Percentiles rank a stretch among this genome's conserved stretches.
Conservation (phyloP, 2,888 invertebrate species). For the Andrena praecox region DNA sequence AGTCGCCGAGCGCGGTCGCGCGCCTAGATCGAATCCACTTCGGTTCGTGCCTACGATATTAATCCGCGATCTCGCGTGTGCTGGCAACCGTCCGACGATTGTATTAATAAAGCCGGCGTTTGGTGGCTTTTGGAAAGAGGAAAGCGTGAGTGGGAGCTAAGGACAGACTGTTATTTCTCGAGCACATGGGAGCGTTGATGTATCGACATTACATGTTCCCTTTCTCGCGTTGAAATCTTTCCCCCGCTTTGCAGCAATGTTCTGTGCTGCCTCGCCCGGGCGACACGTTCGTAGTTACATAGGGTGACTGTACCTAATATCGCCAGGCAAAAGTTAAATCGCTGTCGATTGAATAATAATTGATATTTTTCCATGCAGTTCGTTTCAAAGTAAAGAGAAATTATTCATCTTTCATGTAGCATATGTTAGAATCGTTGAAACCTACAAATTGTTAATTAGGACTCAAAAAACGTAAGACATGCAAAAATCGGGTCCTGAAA, state of each 20-base stretch:
- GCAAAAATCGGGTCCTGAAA: too few relatives aligned
- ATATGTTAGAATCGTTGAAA: too few relatives aligned
- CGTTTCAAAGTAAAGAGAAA: too few relatives aligned
- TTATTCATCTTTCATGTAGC: too few relatives aligned
- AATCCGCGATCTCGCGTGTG: conserved; percentile 26
- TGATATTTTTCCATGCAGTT: too few relatives aligned
- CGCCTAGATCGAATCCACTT: conserved; percentile 36
- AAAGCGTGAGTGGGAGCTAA: background rate
- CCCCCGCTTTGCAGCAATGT: background rate
- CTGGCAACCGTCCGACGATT: conserved; percentile 1
- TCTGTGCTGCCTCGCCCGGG: background rate
- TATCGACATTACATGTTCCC: background rate
- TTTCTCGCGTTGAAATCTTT: background rate
- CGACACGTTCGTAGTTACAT: background rate
- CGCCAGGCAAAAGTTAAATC: too few relatives aligned
- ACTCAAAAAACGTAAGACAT: too few relatives aligned
- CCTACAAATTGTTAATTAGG: too few relatives aligned
- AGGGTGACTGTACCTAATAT: too few relatives aligned
- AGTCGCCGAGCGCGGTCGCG: conserved; percentile 18
- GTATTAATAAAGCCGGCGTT: conserved; percentile 10
- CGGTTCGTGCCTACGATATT: conserved; percentile 25
- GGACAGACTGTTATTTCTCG: background rate
- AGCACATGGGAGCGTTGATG: background rate
- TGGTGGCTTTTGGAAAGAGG: background rate
- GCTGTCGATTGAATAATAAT: too few relatives aligned